phyloP scores from a whole-genome alignment of 2,888 invertebrate genomes.

The Deladenus siricidicola region DNA sequence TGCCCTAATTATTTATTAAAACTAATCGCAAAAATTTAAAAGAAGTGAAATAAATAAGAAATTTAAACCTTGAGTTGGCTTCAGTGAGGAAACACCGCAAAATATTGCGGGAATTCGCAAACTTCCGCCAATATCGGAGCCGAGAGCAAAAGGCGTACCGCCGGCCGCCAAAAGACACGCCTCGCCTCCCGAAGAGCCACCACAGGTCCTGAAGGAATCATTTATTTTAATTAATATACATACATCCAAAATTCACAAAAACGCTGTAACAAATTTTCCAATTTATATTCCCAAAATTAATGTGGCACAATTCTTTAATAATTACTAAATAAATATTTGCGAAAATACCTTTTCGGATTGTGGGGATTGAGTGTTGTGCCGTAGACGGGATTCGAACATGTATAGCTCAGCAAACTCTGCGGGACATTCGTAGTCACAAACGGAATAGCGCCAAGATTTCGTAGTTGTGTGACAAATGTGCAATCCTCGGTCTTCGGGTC shows the following conservation, averaged over 20 bases:
- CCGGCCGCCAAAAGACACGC: slow-evolving; percentile 56
- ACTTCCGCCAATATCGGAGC: slow-evolving; percentile 56
- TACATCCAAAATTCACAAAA: neutral
- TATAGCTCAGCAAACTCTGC: slow-evolving; percentile 52
- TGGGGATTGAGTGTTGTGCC: slow-evolving; percentile 56
- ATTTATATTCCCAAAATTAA: neutral
- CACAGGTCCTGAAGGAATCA: slow-evolving; percentile 51
- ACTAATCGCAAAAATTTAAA: neutral
- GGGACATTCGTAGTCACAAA: slow-evolving; percentile 57
- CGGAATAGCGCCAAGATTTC: slow-evolving; percentile 57
- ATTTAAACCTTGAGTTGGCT: slow-evolving; percentile 27
- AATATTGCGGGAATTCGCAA: slow-evolving; percentile 57
- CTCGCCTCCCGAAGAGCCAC: slow-evolving; percentile 58
- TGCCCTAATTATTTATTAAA: neutral
- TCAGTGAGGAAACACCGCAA: slow-evolving; percentile 56
- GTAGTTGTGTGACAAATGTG: slow-evolving; percentile 39
- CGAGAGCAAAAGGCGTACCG: slow-evolving; percentile 57
- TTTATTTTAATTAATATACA: neutral
- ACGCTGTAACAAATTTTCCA: no score
- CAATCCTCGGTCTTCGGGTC: slow-evolving; percentile 43
- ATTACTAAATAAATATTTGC: slow-evolving; percentile 9
- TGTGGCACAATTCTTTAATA: neutral
- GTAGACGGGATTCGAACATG: slow-evolving; percentile 55
- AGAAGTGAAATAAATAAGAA: neutral
- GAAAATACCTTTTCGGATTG: slow-evolving; percentile 37